These are phyloP conservation scores for Rhinolophus sinicus DNA, from an alignment of 2,113 vertebrate species.

Conservation along the genomic window DNA sequence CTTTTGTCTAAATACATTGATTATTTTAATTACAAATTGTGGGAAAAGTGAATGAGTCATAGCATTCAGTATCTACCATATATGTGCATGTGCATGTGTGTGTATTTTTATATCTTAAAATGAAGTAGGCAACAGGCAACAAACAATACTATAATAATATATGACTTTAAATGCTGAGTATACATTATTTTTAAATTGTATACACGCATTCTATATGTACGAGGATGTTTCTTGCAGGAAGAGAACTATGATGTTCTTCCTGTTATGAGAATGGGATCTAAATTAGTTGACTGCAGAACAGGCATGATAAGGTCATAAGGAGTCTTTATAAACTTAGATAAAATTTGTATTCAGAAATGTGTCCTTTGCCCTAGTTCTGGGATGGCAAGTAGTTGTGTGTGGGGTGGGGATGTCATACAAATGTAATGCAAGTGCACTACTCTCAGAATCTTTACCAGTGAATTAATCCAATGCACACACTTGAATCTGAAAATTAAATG, in stretches of 20 bases:
- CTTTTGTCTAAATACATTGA: constrained; percentile 59
- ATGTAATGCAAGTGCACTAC: not conserved
- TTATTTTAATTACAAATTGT: constrained; percentile 52
- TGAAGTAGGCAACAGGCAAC: not conserved
- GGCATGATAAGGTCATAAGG: not conserved
- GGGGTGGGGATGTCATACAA: not conserved
- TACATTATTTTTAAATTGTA: constrained; percentile 3
- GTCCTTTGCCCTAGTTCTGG: not conserved
- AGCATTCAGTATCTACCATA: not conserved
- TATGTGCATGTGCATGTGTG: not conserved
- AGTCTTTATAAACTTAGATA: not conserved
- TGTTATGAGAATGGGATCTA: not conserved
- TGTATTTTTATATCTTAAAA: not conserved
- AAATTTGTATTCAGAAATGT: not conserved
- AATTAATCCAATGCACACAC: not conserved
- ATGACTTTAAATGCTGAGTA: not conserved
- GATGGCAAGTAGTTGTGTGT: not conserved
- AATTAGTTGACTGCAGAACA: not conserved
- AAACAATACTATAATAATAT: not conserved
- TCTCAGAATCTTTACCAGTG: not conserved
- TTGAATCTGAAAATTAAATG: not conserved
- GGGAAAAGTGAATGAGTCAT: constrained; percentile 30
- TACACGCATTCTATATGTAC: not conserved
- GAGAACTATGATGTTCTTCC: not conserved
- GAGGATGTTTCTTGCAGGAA: not conserved